Base-by-base conservation (phyloP, 2,888 invertebrate species). In the Dicyrtoma fusca region DNA sequence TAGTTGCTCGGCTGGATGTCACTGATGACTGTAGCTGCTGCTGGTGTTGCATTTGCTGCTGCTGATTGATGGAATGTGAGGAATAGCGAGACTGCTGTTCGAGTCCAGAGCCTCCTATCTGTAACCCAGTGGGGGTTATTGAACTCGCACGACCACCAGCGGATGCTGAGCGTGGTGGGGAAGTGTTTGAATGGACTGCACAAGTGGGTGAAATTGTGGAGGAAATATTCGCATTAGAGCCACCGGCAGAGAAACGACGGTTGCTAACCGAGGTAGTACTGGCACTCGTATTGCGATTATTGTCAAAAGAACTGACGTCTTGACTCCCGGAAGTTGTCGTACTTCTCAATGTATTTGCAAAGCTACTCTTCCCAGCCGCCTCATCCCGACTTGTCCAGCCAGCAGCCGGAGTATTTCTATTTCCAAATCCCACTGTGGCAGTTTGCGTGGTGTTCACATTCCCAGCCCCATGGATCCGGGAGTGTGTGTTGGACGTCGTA, bases 1-100 rank as follows among this genome's bases (percentile, higher is more conserved):
- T 87, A 75, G 88, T 88, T 47, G 90, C 88, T 45, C 89, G 79
- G 87, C 82, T 8, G 84, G 79, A 14, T 17, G 45, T 55, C 42
- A 61, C 57, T 83, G 72, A 69, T 42, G 71, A 64, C n/a, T 73
- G 71, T 23, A 73, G 73, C 6, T 61, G 26, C 59, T 72, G 71
- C 53, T 65, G 70, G 17, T 59, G 55, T 44, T 72, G 72, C n/a
- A 53, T 17, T 53, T 74, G 70, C 55, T 75, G 75, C 19, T 74
- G 25, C n/a, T 62, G 49, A 8, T 62, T 34, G 34, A 34, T 34
- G 3, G 34, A 34, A 34, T 34, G 34, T 34, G 34, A 71, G 1
- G 71, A 64, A 44, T 71, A 65, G 44, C 71, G 70, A 10, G 64
- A 51, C 44, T 71, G 64, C 61, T 34, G 4, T n/a, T n/a, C n/a